Evolutionary conservation across 2,888 invertebrate genomes (phyloP).

Genomic region (Diarsia dahlii): DNA sequence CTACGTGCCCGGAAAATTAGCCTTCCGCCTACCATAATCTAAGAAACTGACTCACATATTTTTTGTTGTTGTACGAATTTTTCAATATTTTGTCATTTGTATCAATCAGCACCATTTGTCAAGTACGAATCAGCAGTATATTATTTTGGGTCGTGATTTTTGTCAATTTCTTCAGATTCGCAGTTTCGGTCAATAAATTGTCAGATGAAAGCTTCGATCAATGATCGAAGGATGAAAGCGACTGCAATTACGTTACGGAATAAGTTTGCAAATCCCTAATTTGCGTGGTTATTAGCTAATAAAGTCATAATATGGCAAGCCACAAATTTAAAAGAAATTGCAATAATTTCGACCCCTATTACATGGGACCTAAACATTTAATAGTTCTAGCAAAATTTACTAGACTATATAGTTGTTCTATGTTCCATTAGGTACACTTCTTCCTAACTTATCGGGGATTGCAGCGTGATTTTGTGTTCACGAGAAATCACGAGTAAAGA

Average conservation of each 20-base stretch:
- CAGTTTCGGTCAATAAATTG: slow-evolving; percentile 3
- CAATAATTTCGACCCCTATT: too few relatives aligned
- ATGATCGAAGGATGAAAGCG: too few relatives aligned
- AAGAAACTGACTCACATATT: slow-evolving; percentile 41
- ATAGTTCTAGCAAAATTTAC: too few relatives aligned
- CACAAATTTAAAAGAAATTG: background rate
- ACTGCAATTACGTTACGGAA: background rate
- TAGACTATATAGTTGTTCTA: too few relatives aligned
- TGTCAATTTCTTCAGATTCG: background rate
- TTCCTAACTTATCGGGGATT: too few relatives aligned
- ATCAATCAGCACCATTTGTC: background rate
- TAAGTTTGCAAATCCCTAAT: background rate
- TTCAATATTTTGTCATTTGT: background rate
- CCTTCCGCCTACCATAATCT: slow-evolving; percentile 44
- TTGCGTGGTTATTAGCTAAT: background rate
- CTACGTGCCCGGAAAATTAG: slow-evolving; percentile 56
- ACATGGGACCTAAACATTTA: too few relatives aligned
- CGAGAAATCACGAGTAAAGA: background rate
- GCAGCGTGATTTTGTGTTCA: too few relatives aligned
- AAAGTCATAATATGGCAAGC: background rate
- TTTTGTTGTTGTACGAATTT: background rate
- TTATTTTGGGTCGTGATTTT: background rate
- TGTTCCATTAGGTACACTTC: too few relatives aligned
- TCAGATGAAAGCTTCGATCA: background rate
- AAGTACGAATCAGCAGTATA: background rate